Base-by-base conservation (phyloP, 2,797 vertebrate genomes). In the Poeciliopsis gracilis region DNA sequence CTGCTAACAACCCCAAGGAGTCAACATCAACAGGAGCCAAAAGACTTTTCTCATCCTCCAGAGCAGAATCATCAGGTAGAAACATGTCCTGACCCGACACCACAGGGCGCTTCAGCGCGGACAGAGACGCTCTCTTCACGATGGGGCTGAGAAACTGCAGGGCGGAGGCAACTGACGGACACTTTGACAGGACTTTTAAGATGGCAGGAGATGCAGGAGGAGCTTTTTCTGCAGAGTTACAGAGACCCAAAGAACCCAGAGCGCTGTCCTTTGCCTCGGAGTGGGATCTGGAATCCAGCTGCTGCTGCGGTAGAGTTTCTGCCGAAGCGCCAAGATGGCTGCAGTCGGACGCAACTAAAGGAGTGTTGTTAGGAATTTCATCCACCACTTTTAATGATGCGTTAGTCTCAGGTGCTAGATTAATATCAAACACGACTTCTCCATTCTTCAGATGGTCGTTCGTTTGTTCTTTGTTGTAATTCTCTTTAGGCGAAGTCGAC, bases 61-160 rank as follows among this genome's bases (percentile, higher is more conserved):
- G 47, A 69, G 38, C 77, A 77, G 55, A 90, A 38, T 87, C 74
- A 0, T 90, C 83, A 30, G 55, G 49, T 28, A 89, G 70, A 79
- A 69, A 84, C 2, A 25, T 67, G 25, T 80, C 81, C 4, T 72
- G 45, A 69, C 59, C 23, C 11, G 69, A 69, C 75, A 73, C 45
- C 38, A 41, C 78, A 4, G 10, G 13, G 45, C 49, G 63, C 72
- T 73, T 85, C 2, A 75, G 73, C 38, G 78, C 45, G 43, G 87
- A 66, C 0, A 80, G 11, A 49, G 91, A 89, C 2, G 80, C 67
- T 85, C 88, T 88, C 28, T 83, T 84, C 0, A 81, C 66, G 28
- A 82, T 13, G 2, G 92, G 92, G 81, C 82, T 93, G 53, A 92
- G 71, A 45, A 91, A 77, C 73, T 87, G 84, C 38, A 91, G 76